Base-by-base conservation (phyloP, 2,797 vertebrate species). In the Pachyuromys duprasi region DNA sequence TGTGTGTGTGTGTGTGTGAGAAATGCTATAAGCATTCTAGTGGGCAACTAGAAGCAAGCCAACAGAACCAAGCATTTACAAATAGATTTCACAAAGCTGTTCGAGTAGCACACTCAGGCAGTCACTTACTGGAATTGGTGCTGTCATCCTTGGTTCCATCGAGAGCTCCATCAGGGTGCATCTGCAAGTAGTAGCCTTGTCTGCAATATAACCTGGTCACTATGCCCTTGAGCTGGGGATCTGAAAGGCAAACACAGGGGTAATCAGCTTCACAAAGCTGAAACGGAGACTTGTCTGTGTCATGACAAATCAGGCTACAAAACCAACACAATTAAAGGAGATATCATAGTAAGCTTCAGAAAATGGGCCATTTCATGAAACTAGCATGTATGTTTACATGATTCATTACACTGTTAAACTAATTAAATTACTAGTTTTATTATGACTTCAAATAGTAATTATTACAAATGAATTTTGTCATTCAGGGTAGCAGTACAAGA, bases 221-320 rank as follows among this genome's bases (percentile, higher is more conserved):
- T 99, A 99, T 99, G 98, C 99, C 99, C 99, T 99, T 99, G 99
- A 99, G 99, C 99, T 99, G 99, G 99, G 99, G 99, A 99, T 99
- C 99, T 99, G 99, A 98, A 99, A 98, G 97, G 98, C 98, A 98
- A 98, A 98, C 97, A 98, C 94, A 99, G 97, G 98, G 96, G 92
- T 97, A 97, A 98, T 98, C 97, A 98, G 98, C 97, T 96, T 98
- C 97, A 98, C 95, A 97, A 88, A 45, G n/a, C 72, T 93, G 89
- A 91, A 97, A 95, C 91, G 28, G 0, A 92, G 22, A 83, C 62
- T 76, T 53, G 20, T 26, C 60, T 69, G 65, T 60, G 57, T 81
- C 57, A 65, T 72, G 31, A 81, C 79, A 81, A 49, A 20, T 1
- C 84, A 53, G 1, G 67, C 7, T 69, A 80, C 22, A 62, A 1